Evolutionary conservation across 1,140 invertebrate species (phyloP).

Genomic region (Tetramorium alpestre): DNA sequence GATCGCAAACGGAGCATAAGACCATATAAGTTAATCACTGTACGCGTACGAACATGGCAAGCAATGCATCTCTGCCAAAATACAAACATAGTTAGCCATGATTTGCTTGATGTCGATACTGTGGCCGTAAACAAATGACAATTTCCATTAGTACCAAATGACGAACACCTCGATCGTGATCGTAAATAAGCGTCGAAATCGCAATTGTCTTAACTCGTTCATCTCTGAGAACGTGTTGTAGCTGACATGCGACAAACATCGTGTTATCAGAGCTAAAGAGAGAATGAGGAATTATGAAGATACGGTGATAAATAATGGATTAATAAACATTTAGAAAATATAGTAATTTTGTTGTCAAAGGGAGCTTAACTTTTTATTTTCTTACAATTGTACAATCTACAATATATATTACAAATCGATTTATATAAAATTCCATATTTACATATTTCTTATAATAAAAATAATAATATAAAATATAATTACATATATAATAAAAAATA

Average conservation of each 20-base stretch:
- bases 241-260: slow-evolving; percentile 9
- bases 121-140: slow-evolving; percentile 72
- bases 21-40: slow-evolving; percentile 75
- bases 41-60: slow-evolving; percentile 45
- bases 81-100: slow-evolving; percentile 57
- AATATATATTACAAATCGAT: neutral
- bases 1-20: slow-evolving; percentile 71
- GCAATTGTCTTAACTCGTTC: slow-evolving; percentile 3
- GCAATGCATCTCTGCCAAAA: slow-evolving; percentile 34
- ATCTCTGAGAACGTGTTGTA: neutral
- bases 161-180: slow-evolving; percentile 4
- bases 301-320: neutral
- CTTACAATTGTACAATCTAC: neutral
- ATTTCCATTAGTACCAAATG: slow-evolving; percentile 72
- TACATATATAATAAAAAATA: too few species aligned
- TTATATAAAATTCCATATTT: neutral
- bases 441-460: neutral
- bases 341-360: neutral
- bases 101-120: slow-evolving; percentile 67
- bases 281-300: neutral
- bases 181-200: slow-evolving; percentile 35
- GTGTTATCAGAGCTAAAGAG: neutral
- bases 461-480: too few species aligned
- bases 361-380: neutral
- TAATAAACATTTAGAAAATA: neutral